A percentile compares a stretch with the other conserved stretches of the same genome.
Evolutionary conservation across 2,888 invertebrate species (phyloP).

Genomic region (Eupithecia pulchellata): DNA sequence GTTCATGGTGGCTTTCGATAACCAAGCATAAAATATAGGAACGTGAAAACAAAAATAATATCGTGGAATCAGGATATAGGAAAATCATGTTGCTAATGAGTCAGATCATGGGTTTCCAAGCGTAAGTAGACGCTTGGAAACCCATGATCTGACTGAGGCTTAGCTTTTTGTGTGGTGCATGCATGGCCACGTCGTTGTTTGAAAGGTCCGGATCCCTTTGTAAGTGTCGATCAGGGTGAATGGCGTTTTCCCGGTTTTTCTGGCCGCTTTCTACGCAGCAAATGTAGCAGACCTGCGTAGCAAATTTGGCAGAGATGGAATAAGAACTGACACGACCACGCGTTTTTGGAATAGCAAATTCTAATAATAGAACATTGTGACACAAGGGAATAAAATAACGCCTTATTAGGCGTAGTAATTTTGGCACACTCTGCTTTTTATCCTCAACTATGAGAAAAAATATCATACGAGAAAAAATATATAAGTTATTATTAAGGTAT

Average conservation of each 20-base stretch:
- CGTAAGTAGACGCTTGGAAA: no score
- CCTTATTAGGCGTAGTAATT: no score
- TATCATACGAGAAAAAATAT: no score
- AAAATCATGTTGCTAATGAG: no score
- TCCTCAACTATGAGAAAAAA: no score
- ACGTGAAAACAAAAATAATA: neutral
- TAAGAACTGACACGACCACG: neutral
- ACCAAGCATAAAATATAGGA: neutral
- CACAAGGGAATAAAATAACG: no score
- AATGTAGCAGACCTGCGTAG: no score
- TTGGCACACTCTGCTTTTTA: no score
- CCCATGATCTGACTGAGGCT: no score
- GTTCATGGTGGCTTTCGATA: neutral
- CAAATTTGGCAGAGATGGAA: conserved; percentile 6
- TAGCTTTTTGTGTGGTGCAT: neutral
- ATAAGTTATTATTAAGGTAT: no score
- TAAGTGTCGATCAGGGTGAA: conserved; percentile 39
- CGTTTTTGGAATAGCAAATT: no score
- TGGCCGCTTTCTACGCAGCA: conserved; percentile 24
- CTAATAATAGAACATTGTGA: no score
- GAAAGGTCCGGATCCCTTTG: conserved; percentile 29
- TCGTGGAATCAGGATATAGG: neutral
- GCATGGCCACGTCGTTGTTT: neutral
- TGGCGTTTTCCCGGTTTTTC: conserved; percentile 32
- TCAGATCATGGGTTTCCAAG: neutral